Conservation (phyloP, 2,888 invertebrate species). For the Pandemis corylana region DNA sequence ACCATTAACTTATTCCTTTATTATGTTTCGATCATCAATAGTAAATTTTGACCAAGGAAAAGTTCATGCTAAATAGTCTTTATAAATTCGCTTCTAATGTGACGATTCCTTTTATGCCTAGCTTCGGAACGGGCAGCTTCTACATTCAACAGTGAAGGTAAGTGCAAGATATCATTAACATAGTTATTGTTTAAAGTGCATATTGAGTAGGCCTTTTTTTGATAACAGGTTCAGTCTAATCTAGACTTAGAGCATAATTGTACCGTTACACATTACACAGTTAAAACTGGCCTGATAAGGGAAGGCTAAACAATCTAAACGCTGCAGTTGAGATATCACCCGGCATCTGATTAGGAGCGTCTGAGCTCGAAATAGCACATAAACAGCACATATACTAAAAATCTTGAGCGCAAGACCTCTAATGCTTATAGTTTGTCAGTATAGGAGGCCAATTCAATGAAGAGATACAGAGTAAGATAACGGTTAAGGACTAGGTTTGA, state of each 20-base stretch:
- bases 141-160: slow-evolving; percentile 17
- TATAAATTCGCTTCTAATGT: neutral
- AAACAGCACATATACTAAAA: no score
- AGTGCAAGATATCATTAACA: slow-evolving; percentile 18
- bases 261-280: neutral
- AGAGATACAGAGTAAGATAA: no score
- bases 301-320: neutral
- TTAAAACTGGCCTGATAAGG: no score
- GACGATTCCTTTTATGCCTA: neutral
- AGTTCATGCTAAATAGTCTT: neutral
- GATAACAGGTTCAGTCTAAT: neutral
- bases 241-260: neutral
- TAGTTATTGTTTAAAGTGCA: neutral
- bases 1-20: neutral
- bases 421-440: no score
- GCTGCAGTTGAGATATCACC: neutral
- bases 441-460: no score
- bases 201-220: neutral
- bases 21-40: neutral
- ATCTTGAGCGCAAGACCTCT: no score
- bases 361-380: neutral
- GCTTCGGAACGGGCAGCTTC: slow-evolving; percentile 23
- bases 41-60: neutral
- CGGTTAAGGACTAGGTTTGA: no score
- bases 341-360: neutral